Evolutionary conservation across 2,113 vertebrate species (phyloP).

Genomic region (Calonectris borealis): DNA sequence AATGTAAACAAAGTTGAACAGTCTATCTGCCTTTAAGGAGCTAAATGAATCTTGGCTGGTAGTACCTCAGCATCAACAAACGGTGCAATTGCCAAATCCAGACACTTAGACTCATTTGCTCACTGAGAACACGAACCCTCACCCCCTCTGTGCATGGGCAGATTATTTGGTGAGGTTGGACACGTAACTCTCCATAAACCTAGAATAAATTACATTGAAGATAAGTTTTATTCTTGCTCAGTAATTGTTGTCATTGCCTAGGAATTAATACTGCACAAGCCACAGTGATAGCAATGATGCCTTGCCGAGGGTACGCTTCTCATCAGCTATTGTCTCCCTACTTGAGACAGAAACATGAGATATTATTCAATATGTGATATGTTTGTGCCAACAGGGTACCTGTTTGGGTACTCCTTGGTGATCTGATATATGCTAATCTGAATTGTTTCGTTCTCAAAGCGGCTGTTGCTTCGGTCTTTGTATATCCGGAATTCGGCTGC

Average conservation of each 20-base stretch:
- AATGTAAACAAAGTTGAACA: background rate
- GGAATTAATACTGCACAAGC: background rate
- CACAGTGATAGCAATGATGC: background rate
- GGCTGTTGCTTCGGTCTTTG: slow-evolving; percentile 89
- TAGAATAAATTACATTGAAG: background rate
- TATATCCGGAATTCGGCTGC: slow-evolving; percentile 97
- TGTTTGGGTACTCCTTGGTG: slow-evolving; percentile 93
- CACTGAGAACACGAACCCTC: background rate
- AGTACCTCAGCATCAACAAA: background rate
- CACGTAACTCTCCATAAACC: background rate
- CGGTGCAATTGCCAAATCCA: background rate
- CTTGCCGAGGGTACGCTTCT: accelerated
- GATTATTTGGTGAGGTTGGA: background rate
- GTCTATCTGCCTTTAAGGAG: background rate
- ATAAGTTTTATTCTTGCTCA: background rate
- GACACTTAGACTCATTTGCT: background rate
- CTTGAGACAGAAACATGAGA: background rate
- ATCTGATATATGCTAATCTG: slow-evolving; percentile 96
- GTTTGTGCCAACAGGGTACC: slow-evolving; percentile 66
- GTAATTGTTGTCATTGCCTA: background rate
- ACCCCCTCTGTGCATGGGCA: background rate
- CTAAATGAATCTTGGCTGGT: background rate
- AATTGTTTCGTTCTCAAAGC: slow-evolving; percentile 92
- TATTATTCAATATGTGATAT: accelerated
- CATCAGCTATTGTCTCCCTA: background rate